These are phyloP conservation scores for Coreius guichenoti DNA, from an alignment of 2,797 vertebrate genomes.

Conservation along the genomic window DNA sequence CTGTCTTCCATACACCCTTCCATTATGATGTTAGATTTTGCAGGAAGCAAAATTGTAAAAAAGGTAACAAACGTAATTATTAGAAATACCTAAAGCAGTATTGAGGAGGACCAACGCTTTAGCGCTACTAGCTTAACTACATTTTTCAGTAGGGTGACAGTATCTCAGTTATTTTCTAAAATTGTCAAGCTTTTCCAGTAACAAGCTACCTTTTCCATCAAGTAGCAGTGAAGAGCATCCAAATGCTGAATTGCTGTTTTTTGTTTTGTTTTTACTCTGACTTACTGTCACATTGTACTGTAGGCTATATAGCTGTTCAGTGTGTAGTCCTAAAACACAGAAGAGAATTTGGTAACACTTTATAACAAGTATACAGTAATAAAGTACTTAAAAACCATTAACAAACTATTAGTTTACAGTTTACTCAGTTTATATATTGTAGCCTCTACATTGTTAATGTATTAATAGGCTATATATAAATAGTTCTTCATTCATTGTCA, in stretches of 20 bases:
- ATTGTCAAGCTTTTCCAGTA: background rate
- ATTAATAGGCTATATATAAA: background rate
- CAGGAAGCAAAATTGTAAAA: background rate
- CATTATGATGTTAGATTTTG: background rate
- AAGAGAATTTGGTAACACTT: background rate
- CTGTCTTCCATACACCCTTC: background rate
- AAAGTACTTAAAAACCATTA: background rate
- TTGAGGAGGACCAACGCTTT: background rate
- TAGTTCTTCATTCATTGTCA: background rate
- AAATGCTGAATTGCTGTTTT: background rate
- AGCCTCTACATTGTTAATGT: background rate
- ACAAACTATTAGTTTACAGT: too few species aligned
- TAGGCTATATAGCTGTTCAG: background rate
- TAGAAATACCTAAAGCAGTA: background rate
- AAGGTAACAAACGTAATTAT: background rate
- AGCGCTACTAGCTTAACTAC: background rate
- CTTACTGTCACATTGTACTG: background rate
- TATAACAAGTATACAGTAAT: background rate
- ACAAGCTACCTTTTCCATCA: conserved; percentile 6
- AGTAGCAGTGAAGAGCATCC: background rate
- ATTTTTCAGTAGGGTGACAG: background rate
- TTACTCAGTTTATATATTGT: background rate
- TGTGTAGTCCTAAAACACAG: background rate
- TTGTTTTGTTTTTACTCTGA: background rate
- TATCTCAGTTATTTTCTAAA: background rate